Evolutionary conservation across 2,797 vertebrate genomes (phyloP).

Genomic region (Lepidocolaptes lacrymiger): DNA sequence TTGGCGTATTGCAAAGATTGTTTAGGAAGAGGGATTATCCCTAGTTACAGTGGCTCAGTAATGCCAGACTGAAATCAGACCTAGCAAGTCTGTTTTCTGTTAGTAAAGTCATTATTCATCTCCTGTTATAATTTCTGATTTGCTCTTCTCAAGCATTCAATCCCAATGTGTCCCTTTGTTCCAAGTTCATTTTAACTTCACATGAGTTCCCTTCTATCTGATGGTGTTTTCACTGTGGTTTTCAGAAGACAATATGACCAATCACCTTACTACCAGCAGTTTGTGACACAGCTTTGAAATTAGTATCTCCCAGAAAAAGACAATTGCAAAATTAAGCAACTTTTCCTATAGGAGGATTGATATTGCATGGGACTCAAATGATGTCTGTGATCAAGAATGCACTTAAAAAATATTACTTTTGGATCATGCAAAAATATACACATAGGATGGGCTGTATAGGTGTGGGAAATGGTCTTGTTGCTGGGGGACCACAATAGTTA

Average conservation of each 20-base stretch:
- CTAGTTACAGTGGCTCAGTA: not conserved
- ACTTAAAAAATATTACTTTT: not conserved
- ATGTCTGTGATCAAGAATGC: not conserved
- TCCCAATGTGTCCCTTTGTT: not conserved
- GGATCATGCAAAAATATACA: not conserved
- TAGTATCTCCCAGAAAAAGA: not conserved
- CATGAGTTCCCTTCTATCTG: not conserved
- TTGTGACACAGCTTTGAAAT: not conserved
- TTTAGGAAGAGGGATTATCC: conserved; percentile 26
- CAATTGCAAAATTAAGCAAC: not conserved
- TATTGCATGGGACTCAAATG: not conserved
- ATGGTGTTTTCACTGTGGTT: not conserved
- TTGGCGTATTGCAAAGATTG: not conserved
- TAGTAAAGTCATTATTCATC: not conserved
- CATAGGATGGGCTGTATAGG: not conserved
- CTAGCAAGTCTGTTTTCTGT: not conserved
- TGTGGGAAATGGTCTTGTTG: not conserved
- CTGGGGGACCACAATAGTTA: not conserved
- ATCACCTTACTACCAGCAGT: not conserved
- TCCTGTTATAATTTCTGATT: not conserved
- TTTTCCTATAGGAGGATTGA: not conserved
- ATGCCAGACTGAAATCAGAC: not conserved
- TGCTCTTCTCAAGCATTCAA: not conserved
- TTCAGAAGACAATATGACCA: not conserved
- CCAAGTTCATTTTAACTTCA: not conserved